Evolutionary conservation across 2,113 vertebrate genomes (phyloP).

Genomic region (Mormyrus lacerda): DNA sequence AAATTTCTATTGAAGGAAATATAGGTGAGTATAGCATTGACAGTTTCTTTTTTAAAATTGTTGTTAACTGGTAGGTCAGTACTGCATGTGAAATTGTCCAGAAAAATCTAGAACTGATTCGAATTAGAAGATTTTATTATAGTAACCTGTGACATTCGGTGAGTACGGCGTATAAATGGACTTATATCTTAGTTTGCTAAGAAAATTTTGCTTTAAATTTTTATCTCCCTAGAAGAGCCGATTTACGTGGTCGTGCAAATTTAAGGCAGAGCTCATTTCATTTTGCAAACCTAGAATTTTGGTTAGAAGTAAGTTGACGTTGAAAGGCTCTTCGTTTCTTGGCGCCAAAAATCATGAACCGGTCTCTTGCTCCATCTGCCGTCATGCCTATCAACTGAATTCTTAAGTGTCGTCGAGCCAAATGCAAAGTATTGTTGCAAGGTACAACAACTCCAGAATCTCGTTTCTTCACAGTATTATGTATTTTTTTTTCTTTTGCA

Average conservation of each 20-base stretch:
- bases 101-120: background rate
- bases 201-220: background rate
- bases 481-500: slow-evolving; percentile 18
- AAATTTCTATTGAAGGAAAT: slow-evolving; percentile 74
- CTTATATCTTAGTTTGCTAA: background rate
- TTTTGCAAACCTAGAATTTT: background rate
- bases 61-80: background rate
- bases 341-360: background rate
- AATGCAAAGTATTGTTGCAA: background rate
- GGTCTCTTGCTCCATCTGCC: background rate
- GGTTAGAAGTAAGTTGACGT: background rate
- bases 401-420: background rate
- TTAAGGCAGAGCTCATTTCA: background rate
- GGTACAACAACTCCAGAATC: background rate
- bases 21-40: slow-evolving; percentile 62
- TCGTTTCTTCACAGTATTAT: background rate
- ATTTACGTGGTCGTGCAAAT: background rate
- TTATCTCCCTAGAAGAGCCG: background rate
- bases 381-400: background rate
- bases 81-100: background rate
- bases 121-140: background rate
- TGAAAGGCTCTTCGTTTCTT: background rate
- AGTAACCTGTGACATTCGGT: background rate
- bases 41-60: background rate
- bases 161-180: background rate